A percentile compares a stretch with the other conserved stretches of the same genome.
These are phyloP conservation scores for Nicator chloris DNA, from an alignment of 2,113 vertebrate species.

Conservation along the genomic window DNA sequence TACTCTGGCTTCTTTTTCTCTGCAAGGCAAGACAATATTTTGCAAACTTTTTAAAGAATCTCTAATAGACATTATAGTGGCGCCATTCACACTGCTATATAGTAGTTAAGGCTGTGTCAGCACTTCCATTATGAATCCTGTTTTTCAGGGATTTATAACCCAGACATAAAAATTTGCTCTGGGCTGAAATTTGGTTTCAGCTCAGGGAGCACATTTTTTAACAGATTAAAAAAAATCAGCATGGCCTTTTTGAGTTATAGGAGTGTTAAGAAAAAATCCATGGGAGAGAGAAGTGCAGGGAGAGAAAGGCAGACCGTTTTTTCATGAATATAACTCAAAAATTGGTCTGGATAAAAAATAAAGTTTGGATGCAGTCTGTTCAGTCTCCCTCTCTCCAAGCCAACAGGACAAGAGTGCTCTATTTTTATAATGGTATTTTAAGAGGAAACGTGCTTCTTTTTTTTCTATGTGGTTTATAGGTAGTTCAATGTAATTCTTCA, in stretches of 20 bases:
- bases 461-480: background rate
- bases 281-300: background rate
- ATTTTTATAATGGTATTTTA: conserved; percentile 30
- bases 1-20: conserved; percentile 66
- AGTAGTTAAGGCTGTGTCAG: conserved; percentile 75
- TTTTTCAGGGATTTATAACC: conserved; percentile 76
- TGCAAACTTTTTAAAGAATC: conserved; percentile 74
- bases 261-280: background rate
- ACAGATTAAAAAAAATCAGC: conserved; percentile 61
- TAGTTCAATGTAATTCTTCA: background rate
- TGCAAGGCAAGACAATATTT: conserved; percentile 71
- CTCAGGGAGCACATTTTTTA: conserved; percentile 67
- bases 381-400: background rate
- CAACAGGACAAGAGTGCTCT: background rate
- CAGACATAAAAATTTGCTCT: conserved; percentile 75
- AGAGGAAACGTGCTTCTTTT: conserved; percentile 3
- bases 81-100: conserved; percentile 71
- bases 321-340: background rate
- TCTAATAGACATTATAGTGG: conserved; percentile 75
- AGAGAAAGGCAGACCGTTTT: background rate
- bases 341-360: background rate
- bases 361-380: background rate
- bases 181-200: conserved; percentile 75
- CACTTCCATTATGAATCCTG: conserved; percentile 75
- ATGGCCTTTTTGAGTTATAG: conserved; percentile 32